Conservation (phyloP, 2,113 vertebrate genomes). For the Perca schrenkii region DNA sequence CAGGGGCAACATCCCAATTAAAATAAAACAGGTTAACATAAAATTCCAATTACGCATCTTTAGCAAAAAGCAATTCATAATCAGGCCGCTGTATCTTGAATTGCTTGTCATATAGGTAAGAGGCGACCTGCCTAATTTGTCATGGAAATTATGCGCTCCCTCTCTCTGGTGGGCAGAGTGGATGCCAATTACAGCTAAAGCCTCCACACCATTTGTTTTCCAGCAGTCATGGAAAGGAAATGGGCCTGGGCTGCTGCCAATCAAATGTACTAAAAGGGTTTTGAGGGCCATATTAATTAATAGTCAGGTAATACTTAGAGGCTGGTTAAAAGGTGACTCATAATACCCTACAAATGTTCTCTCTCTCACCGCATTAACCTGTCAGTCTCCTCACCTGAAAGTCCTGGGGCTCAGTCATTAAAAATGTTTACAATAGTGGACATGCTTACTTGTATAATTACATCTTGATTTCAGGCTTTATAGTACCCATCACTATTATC, state of each 20-base stretch:
- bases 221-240: conserved; percentile 37
- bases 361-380: conserved; percentile 41
- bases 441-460: conserved; percentile 38
- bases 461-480: conserved; percentile 22
- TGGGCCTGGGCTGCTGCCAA: conserved; percentile 65
- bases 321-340: conserved; percentile 50
- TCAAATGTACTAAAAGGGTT: conserved; percentile 63
- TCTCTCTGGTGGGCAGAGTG: conserved; percentile 16
- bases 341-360: conserved; percentile 29
- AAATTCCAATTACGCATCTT: conserved; percentile 54
- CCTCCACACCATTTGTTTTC: conserved; percentile 54
- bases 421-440: conserved; percentile 10
- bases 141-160: conserved; percentile 34
- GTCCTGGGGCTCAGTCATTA: conserved; percentile 34
- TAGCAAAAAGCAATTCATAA: conserved; percentile 59
- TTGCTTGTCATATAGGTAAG: conserved; percentile 69
- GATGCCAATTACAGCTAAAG: conserved; percentile 67
- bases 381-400: conserved; percentile 30
- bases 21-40: conserved; percentile 49
- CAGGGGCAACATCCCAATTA: conserved; percentile 55
- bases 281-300: conserved; percentile 54
- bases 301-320: conserved; percentile 56
- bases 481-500: neutral
- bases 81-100: conserved; percentile 52
- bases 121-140: conserved; percentile 46